Base-by-base conservation (phyloP, 2,113 vertebrate genomes). In the Perca fluviatilis region DNA sequence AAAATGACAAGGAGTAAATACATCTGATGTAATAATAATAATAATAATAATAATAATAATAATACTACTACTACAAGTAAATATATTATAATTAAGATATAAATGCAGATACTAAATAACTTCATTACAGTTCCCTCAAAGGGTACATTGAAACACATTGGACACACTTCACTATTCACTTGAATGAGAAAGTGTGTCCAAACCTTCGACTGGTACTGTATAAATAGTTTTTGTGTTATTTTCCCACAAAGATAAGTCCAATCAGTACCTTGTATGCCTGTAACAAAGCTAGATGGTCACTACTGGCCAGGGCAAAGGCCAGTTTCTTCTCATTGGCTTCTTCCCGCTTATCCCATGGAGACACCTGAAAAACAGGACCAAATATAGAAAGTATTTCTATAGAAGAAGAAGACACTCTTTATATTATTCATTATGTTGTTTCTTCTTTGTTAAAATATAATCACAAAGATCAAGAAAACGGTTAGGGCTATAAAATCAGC, bases 281-380 rank as follows among this genome's bases (percentile, higher is more conserved):
- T 5, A 99, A 92, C 83, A 99, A 94, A 82, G 98, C 97, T 79
- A 99, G 91, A 89, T 99, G 98, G 90, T 99, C 98, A 2, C 98
- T 99, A 86, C 96, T 98, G 56, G 96, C 97, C 19, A 97, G 74
- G 16, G 98, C 96, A 93, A 98, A 99, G 79, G 95, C 96, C 80
- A 96, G 53, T 93, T 99, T 99, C 93, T 96, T 98, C 86, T 96
- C 95, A 87, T 97, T 98, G 57, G 98, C 98, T 88, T 98, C 97
- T 74, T 99, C 97, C 79, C 96, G 96, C 89, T 97, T 99, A 94
- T 99, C 97, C 98, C 98, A 99, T 0, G 98, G 98, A 89, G 98
- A 75, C 54, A 91, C 77, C 86, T 88, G 60, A 36, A 80, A 79
- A 54, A 57, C 43, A 76, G 18, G 21, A 78, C 7, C 47, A 60